Percentiles rank a stretch among this genome's conserved stretches.
phyloP scores from a whole-genome alignment of 2,888 invertebrate species.

The Tetranychus truncatus region DNA sequence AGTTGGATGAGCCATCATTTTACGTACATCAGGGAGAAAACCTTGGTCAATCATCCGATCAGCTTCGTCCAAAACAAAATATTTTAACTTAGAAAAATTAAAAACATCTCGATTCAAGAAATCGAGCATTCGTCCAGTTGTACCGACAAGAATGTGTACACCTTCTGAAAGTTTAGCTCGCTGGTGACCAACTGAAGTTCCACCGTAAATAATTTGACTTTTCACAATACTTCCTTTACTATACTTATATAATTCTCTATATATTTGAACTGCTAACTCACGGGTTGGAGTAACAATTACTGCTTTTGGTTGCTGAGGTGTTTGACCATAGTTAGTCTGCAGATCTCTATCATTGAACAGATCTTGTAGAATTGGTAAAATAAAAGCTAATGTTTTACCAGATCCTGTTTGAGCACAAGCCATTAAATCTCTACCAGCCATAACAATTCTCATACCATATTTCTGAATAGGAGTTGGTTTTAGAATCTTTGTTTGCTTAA shows the following conservation, averaged over 20 bases:
- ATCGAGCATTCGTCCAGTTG: slow-evolving; percentile 51
- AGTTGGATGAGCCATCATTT: slow-evolving; percentile 38
- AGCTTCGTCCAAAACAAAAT: slow-evolving; percentile 60
- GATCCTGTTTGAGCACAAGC: slow-evolving; percentile 96
- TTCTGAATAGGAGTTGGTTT: slow-evolving; percentile 90
- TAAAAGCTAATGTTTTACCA: slow-evolving; percentile 86
- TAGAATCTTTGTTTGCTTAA: slow-evolving; percentile 50
- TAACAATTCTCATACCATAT: slow-evolving; percentile 63
- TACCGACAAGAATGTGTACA: slow-evolving; percentile 41
- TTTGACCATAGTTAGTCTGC: slow-evolving; percentile 25
- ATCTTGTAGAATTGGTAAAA: slow-evolving; percentile 65
- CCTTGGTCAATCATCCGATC: slow-evolving; percentile 66
- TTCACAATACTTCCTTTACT: slow-evolving; percentile 52
- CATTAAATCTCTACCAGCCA: slow-evolving; percentile 69
- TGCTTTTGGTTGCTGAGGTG: slow-evolving; percentile 53
- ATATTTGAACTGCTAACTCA: slow-evolving; percentile 74
- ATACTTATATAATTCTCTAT: slow-evolving; percentile 64
- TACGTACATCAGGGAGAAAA: slow-evolving; percentile 41
- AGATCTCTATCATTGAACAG: slow-evolving; percentile 36
- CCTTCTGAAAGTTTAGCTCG: slow-evolving; percentile 41
- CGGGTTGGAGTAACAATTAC: slow-evolving; percentile 76
- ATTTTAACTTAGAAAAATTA: slow-evolving; percentile 41
- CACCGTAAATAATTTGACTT: slow-evolving; percentile 62
- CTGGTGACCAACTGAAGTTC: slow-evolving; percentile 59
- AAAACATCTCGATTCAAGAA: slow-evolving; percentile 43